Evolutionary conservation across 2,888 invertebrate species (phyloP).

Genomic region (Melipona beecheii): DNA sequence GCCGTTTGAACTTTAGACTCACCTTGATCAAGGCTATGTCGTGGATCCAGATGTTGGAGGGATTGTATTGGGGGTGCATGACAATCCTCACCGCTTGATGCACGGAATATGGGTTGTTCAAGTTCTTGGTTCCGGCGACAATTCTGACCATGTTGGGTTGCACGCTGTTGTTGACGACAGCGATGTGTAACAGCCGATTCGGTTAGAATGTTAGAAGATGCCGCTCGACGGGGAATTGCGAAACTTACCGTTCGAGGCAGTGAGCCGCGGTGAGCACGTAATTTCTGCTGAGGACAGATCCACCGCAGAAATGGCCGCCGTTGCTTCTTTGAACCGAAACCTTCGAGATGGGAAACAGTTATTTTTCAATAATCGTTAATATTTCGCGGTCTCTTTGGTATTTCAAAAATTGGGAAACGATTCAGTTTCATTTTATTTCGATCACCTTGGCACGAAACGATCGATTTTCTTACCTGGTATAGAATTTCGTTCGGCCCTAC

Average conservation of each 20-base stretch:
- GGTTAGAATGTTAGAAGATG: constrained; percentile 1
- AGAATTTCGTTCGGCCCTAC: constrained; percentile 73
- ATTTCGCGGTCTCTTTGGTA: not conserved
- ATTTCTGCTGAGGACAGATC: constrained; percentile 66
- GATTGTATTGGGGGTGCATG: constrained; percentile 56
- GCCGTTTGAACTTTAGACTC: not conserved
- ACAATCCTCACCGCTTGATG: constrained; percentile 39
- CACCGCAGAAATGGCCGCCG: constrained; percentile 73
- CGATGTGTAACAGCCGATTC: not conserved
- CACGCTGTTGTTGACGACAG: constrained; percentile 24
- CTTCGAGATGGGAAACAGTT: constrained; percentile 39
- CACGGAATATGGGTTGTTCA: not conserved
- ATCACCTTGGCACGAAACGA: not conserved
- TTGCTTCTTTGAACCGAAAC: constrained; percentile 67
- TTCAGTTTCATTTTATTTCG: not conserved
- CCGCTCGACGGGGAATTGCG: not conserved
- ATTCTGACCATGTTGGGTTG: constrained; percentile 29
- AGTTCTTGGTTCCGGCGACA: constrained; percentile 55
- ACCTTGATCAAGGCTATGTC: constrained; percentile 78
- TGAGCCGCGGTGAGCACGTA: constrained; percentile 76
- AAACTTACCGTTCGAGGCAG: constrained; percentile 59
- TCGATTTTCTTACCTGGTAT: constrained; percentile 68
- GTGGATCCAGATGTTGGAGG: constrained; percentile 43
- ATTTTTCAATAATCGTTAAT: not conserved
- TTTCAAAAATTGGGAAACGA: too few species aligned